phyloP scores from a whole-genome alignment of 2,888 invertebrate species.

The Drosophila borborema region DNA sequence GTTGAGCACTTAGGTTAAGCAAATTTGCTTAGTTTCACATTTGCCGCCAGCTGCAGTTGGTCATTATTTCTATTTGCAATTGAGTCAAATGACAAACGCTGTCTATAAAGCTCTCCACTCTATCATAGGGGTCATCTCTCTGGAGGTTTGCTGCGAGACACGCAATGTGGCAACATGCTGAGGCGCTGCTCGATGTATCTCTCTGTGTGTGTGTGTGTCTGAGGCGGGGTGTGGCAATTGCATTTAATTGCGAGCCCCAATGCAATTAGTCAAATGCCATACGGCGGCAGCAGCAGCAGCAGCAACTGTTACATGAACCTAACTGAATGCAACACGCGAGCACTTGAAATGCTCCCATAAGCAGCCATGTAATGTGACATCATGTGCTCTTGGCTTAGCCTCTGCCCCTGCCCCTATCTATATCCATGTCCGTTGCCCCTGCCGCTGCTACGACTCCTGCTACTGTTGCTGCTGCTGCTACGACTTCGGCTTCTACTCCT shows the following conservation, averaged over 20 bases:
- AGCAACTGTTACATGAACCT: constrained; percentile 17
- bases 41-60: constrained; percentile 36
- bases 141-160: constrained; percentile 31
- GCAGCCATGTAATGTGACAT: constrained; percentile 64
- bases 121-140: constrained; percentile 47
- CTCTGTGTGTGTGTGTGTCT: neutral
- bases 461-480: neutral
- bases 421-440: too few relatives aligned
- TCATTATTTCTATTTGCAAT: constrained; percentile 68
- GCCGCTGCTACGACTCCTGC: neutral
- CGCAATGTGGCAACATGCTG: constrained; percentile 37
- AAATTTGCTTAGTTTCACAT: constrained; percentile 26
- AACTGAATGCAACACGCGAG: constrained; percentile 58
- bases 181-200: neutral
- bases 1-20: constrained; percentile 33
- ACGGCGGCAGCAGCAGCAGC: constrained; percentile 17
- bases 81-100: constrained; percentile 64
- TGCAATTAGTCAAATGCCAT: constrained; percentile 70
- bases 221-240: constrained; percentile 39
- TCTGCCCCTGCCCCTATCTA: too few relatives aligned
- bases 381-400: constrained; percentile 21
- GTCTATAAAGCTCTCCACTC: constrained; percentile 56
- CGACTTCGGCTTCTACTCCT: neutral
- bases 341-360: constrained; percentile 54
- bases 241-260: constrained; percentile 58